Percentiles rank a stretch among this genome's conserved stretches.
These are phyloP conservation scores for Melanotaenia trifasciata DNA, from an alignment of 2,797 vertebrate genomes.

Conservation along the genomic window DNA sequence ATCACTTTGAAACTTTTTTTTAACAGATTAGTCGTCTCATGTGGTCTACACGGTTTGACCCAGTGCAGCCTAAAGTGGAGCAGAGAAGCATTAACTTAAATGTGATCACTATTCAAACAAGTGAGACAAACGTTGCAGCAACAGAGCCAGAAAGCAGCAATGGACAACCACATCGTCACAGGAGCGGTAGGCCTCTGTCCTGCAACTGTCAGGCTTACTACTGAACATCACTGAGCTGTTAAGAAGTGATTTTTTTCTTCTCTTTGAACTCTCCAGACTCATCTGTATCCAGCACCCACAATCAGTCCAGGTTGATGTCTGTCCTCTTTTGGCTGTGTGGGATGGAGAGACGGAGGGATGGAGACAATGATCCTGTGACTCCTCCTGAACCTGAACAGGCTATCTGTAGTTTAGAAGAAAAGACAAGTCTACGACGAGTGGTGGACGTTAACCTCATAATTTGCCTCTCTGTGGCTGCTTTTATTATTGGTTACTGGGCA, in stretches of 20 bases:
- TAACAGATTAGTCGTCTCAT: slow-evolving; percentile 89
- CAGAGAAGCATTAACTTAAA: background rate
- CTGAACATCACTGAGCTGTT: background rate
- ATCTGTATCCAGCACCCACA: slow-evolving; percentile 32
- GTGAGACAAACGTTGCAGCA: background rate
- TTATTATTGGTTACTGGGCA: slow-evolving; percentile 92
- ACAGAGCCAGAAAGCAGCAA: slow-evolving; percentile 22
- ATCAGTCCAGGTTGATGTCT: slow-evolving; percentile 74
- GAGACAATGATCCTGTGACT: rapidly evolving
- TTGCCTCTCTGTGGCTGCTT: slow-evolving; percentile 83
- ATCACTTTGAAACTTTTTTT: background rate
- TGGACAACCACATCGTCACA: slow-evolving; percentile 11
- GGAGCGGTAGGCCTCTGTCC: slow-evolving; percentile 60
- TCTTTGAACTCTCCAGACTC: slow-evolving; percentile 52
- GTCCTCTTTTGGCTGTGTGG: slow-evolving; percentile 92
- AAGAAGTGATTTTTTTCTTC: background rate
- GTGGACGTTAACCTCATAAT: slow-evolving; percentile 90
- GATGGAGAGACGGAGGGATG: slow-evolving; percentile 80
- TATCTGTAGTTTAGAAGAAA: slow-evolving; percentile 81
- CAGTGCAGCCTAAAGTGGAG: slow-evolving; percentile 59
- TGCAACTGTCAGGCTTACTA: background rate
- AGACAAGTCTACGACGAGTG: slow-evolving; percentile 73
- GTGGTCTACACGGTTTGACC: slow-evolving; percentile 91
- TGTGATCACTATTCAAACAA: background rate
- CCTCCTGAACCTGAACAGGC: slow-evolving; percentile 36